Conservation (phyloP, 2,888 invertebrate species). For the Agrochola macilenta region DNA sequence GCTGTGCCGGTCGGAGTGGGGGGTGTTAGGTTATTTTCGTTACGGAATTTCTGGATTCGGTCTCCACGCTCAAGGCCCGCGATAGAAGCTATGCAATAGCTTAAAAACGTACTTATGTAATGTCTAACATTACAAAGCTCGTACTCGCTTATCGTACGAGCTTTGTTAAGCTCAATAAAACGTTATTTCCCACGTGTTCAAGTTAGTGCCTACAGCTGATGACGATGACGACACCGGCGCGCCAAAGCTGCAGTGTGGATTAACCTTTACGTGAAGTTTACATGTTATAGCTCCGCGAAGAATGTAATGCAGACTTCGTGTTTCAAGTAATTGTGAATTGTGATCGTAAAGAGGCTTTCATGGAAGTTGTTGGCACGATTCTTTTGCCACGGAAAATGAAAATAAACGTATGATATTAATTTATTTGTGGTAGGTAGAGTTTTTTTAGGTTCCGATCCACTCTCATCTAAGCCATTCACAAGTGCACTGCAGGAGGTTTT, state of each 20-base stretch:
- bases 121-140: neutral
- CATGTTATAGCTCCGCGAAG: constrained; percentile 77
- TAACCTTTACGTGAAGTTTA: neutral
- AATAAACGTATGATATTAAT: constrained; percentile 70
- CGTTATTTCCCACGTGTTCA: neutral
- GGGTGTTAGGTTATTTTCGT: too few relatives aligned
- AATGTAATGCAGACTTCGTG: constrained; percentile 89
- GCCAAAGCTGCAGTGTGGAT: neutral
- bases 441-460: neutral
- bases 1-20: too few relatives aligned
- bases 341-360: constrained; percentile 90
- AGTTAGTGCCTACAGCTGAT: too few relatives aligned
- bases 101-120: too few relatives aligned
- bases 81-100: too few relatives aligned
- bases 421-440: neutral
- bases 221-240: neutral
- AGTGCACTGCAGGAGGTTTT: too few relatives aligned
- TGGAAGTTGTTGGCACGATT: constrained; percentile 90
- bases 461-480: too few relatives aligned
- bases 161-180: neutral
- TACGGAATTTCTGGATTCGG: too few relatives aligned
- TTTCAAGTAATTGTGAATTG: constrained; percentile 89
- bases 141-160: neutral
- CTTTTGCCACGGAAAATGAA: constrained; percentile 87
- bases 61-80: too few relatives aligned